Conservation (phyloP, 2,888 invertebrate species). For the Ichneumoninae sp. region DNA sequence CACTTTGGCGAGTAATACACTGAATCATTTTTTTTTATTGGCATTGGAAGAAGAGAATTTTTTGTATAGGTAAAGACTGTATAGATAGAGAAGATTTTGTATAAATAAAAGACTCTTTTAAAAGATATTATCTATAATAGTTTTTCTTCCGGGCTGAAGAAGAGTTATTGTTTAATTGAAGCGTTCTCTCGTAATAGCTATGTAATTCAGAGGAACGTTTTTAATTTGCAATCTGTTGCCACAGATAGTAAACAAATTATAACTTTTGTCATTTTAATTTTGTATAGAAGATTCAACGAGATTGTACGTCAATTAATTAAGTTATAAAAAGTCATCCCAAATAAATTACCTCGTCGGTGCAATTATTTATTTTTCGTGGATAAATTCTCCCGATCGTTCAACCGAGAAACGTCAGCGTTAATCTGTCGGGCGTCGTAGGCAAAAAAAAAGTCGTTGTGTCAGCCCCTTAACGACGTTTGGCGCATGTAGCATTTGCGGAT, state of each 20-base stretch:
- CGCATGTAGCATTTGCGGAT: conserved; percentile 29
- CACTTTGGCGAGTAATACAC: not conserved
- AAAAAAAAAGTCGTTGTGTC: conserved; percentile 35
- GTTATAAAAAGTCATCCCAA: not conserved
- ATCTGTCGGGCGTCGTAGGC: conserved; percentile 37
- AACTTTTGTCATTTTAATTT: not conserved
- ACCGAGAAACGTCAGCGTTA: conserved; percentile 41
- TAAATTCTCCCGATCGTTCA: not conserved
- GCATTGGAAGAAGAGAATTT: not conserved
- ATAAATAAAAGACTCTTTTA: not conserved
- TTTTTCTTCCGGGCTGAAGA: not conserved
- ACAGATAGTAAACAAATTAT: not conserved
- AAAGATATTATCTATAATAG: not conserved
- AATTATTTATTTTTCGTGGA: not conserved
- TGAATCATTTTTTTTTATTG: not conserved
- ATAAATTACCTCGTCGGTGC: not conserved
- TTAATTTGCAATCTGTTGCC: not conserved
- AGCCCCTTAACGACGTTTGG: conserved; percentile 49
- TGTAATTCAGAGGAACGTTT: not conserved
- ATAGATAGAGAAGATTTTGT: not conserved
- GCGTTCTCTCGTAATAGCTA: not conserved
- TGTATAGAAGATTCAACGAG: not conserved
- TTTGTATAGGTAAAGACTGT: not conserved
- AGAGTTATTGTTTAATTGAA: not conserved
- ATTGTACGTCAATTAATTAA: not conserved